Conservation (phyloP, 2,113 vertebrate species). For the Cairina moschata region DNA sequence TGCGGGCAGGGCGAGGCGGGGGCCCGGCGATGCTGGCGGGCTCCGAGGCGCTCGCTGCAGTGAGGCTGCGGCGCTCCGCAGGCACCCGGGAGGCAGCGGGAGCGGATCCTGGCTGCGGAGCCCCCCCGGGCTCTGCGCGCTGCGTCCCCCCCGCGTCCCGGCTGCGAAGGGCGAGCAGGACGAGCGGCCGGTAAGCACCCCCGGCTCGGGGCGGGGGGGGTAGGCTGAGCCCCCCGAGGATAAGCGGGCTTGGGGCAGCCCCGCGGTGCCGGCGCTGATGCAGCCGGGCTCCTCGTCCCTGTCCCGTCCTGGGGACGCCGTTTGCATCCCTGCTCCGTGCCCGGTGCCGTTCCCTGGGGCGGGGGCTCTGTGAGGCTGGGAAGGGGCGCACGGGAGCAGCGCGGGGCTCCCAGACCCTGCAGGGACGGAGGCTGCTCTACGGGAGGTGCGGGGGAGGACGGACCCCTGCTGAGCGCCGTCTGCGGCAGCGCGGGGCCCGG, state of each 20-base stretch:
- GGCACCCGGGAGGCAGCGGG: background rate
- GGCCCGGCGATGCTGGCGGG: background rate
- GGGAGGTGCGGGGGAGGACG: too few species aligned
- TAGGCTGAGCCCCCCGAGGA: too few species aligned
- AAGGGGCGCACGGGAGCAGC: too few species aligned
- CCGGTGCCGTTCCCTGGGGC: too few species aligned
- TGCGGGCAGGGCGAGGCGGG: too few species aligned
- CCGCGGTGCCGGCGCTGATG: background rate
- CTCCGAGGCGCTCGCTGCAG: background rate
- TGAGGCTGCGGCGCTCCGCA: background rate
- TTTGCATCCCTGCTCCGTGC: background rate
- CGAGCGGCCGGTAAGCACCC: background rate
- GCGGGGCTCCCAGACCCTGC: too few species aligned
- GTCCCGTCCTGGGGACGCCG: background rate
- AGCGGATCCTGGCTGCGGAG: background rate
- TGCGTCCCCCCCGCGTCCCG: background rate
- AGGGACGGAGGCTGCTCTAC: too few species aligned
- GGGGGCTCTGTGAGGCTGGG: too few species aligned
- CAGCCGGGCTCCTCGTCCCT: background rate
- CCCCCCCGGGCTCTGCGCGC: background rate
- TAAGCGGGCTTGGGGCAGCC: background rate
- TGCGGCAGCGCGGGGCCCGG: background rate
- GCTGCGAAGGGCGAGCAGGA: background rate
- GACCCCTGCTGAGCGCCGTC: background rate
- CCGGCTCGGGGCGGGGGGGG: rapidly evolving